Evolutionary conservation across 2,888 invertebrate genomes (phyloP), one percentile per base, ranked within the genome.

Genomic region (Argyresthia goedartella): DNA sequence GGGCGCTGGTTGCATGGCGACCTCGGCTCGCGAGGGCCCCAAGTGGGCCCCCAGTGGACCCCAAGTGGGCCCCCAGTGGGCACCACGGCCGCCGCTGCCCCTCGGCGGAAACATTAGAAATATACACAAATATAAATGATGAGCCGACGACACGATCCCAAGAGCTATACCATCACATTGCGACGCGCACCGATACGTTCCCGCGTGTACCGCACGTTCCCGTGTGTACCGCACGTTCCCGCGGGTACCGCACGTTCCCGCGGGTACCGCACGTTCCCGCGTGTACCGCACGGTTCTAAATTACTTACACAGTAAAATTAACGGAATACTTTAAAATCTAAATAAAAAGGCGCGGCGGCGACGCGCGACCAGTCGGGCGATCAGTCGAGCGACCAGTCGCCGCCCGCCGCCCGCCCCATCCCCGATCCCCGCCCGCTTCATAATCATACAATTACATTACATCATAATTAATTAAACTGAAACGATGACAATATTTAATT

Each of bases 301-400:
- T 74, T 75, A 76, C 82, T 82, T 82, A 84, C 73, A 78, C 76
- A 85, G 78, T 84, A 71, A 81, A 75, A 82, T 82, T 84, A 85
- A 86, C 84, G 86, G 84, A 86, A 86, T 85, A 81, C 81, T 81
- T 84, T 84, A 82, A 76, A 78, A 78, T 81, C 81, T 84, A 85
- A 80, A 81, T 73, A 78, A 78, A 75, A 73, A 71, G 25, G 71
- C 64, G 62, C 65, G 67, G 67, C 65, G 72, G 65, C 63, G 33
- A 70, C 60, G 61, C 62, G 61, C 62, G 43, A 41, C 51, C 51
- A 49, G 51, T 56, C 58, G 59, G 54, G 56, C 51, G 51, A 47
- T 55, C 54, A 56, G 54, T 25, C 50, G 50, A 53, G 54, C 51
- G 53, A 57, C 52, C 59, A 25, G 56, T 15, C 51, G 42, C 49